phyloP scores from a whole-genome alignment of 2,888 invertebrate species.

The Catocala sponsa region DNA sequence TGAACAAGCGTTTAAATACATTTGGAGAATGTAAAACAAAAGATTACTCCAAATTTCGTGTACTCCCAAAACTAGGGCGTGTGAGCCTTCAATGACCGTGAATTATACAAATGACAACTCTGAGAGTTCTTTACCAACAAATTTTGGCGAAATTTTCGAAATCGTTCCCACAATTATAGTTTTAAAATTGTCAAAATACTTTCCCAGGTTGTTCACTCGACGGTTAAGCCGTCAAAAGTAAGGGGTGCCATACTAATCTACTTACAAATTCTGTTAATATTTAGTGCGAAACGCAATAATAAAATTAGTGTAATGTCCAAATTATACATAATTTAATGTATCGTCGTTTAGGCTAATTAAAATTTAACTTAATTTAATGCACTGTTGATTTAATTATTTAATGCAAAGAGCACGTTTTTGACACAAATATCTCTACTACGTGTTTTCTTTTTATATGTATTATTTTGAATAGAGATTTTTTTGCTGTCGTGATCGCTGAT shows the following conservation, averaged over 20 bases:
- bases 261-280: conserved; percentile 16
- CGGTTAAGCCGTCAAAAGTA: conserved; percentile 18
- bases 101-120: conserved; percentile 17
- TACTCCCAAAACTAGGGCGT: conserved; percentile 23
- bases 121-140: conserved; percentile 25
- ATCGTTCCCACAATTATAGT: conserved; percentile 37
- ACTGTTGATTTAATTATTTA: conserved; percentile 1
- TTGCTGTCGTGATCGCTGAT: no score
- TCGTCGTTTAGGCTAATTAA: not conserved
- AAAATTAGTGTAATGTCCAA: not conserved
- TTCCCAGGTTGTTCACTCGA: conserved; percentile 24
- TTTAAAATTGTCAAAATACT: conserved; percentile 21
- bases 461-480: no score
- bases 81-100: conserved; percentile 23
- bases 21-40: conserved; percentile 15
- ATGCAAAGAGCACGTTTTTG: not conserved
- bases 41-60: not conserved
- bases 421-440: not conserved
- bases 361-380: conserved; percentile 3
- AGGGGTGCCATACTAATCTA: conserved; percentile 20
- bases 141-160: conserved; percentile 34
- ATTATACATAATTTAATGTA: not conserved
- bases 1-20: not conserved
- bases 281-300: conserved; percentile 25
- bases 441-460: no score